Evolutionary conservation across 2,797 vertebrate genomes (phyloP).

Genomic region (Myotis pilosus): DNA sequence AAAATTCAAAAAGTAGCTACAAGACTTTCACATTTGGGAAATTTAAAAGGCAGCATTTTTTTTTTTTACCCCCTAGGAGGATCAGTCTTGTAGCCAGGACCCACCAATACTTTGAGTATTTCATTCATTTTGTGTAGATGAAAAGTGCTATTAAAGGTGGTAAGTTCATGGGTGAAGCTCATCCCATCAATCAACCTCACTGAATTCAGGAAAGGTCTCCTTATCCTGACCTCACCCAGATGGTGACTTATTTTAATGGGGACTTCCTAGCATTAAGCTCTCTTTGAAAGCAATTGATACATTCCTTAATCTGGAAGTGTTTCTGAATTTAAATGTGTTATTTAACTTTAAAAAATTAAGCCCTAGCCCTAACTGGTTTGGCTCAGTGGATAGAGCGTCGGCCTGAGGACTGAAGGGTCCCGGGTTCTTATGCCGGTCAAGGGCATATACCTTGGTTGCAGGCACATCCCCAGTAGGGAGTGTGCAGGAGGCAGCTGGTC

Average conservation of each 20-base stretch:
- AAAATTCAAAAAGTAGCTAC: background rate
- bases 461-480: no score
- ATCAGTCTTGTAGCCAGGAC: background rate
- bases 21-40: background rate
- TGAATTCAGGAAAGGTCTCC: constrained; percentile 34
- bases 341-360: background rate
- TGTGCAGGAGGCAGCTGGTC: no score
- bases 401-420: no score
- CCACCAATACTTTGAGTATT: background rate
- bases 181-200: constrained; percentile 43
- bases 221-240: constrained; percentile 47
- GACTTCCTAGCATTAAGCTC: background rate
- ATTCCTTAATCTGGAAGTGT: background rate
- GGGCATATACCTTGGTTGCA: no score
- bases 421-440: no score
- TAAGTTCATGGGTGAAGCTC: constrained; percentile 6
- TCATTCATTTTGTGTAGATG: background rate
- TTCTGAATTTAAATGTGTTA: background rate
- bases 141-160: background rate
- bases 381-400: no score
- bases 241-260: constrained; percentile 38
- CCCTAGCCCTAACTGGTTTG: no score
- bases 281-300: constrained; percentile 9
- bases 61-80: background rate
- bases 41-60: background rate